phyloP scores from a whole-genome alignment of 1,140 invertebrate species.

The Aphelenchoides fujianensis region DNA sequence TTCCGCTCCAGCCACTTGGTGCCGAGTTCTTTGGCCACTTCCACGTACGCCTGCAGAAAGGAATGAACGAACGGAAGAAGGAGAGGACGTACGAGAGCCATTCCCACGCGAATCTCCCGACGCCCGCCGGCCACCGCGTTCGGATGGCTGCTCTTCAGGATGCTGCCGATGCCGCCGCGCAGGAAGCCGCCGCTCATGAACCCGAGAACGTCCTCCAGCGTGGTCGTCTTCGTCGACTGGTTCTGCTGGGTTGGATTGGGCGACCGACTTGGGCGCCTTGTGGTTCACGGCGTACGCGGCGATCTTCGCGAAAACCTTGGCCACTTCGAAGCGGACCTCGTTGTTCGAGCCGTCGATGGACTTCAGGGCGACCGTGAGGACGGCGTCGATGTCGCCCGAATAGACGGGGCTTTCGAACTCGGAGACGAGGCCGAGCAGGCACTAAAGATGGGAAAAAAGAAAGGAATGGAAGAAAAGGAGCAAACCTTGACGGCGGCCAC shows the following conservation, averaged over 20 bases:
- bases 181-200: constrained; percentile 91
- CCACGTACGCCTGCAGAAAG: constrained; percentile 78
- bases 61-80: constrained; percentile 11
- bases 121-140: constrained; percentile 93
- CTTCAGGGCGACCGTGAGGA: constrained; percentile 82
- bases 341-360: constrained; percentile 90
- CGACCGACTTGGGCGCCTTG: constrained; percentile 58
- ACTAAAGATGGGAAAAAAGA: constrained; percentile 66
- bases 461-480: constrained; percentile 1
- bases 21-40: constrained; percentile 85
- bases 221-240: constrained; percentile 65
- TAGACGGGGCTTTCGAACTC: constrained; percentile 75
- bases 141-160: constrained; percentile 84
- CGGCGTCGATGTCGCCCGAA: constrained; percentile 81
- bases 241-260: constrained; percentile 30
- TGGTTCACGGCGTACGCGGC: constrained; percentile 74
- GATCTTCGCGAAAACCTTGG: constrained; percentile 76
- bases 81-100: constrained; percentile 70
- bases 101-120: constrained; percentile 87
- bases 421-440: constrained; percentile 81
- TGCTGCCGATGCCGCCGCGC: constrained; percentile 82
- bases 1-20: constrained; percentile 89
- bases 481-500: constrained; percentile 77
- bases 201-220: constrained; percentile 83
- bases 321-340: constrained; percentile 84